phyloP scores from a whole-genome alignment of 2,113 vertebrate species.

The Siniperca knerii region DNA sequence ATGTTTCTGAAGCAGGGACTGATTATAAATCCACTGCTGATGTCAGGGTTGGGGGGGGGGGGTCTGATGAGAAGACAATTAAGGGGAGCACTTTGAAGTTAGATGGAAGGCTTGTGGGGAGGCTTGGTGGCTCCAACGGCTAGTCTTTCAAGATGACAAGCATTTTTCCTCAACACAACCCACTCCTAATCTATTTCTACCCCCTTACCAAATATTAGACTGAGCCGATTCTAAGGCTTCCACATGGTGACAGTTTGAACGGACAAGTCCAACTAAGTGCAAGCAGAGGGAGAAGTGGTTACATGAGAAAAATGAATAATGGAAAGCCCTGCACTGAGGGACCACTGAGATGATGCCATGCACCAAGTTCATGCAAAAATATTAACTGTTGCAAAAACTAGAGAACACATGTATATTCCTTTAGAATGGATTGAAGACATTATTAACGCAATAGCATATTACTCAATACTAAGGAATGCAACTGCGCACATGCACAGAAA shows the following conservation, averaged over 20 bases:
- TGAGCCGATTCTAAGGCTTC: slow-evolving; percentile 68
- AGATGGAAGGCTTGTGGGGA: slow-evolving; percentile 16
- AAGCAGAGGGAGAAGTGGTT: slow-evolving; percentile 44
- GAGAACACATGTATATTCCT: slow-evolving; percentile 86
- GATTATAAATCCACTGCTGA: slow-evolving; percentile 59
- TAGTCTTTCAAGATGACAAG: slow-evolving; percentile 73
- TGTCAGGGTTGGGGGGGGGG: slow-evolving; percentile 52
- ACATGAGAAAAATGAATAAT: slow-evolving; percentile 34
- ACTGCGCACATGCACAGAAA: slow-evolving; percentile 88
- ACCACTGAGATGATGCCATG: slow-evolving; percentile 72
- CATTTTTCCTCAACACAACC: slow-evolving; percentile 78
- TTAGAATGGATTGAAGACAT: slow-evolving; percentile 86
- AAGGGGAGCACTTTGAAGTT: slow-evolving; percentile 25
- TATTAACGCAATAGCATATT: slow-evolving; percentile 88
- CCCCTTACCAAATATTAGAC: slow-evolving; percentile 68
- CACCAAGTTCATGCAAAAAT: slow-evolving; percentile 86
- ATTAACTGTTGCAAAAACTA: slow-evolving; percentile 86
- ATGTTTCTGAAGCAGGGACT: slow-evolving; percentile 54
- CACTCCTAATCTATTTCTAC: slow-evolving; percentile 43
- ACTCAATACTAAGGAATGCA: slow-evolving; percentile 88
- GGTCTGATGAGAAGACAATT: slow-evolving; percentile 31
- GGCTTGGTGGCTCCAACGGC: slow-evolving; percentile 54
- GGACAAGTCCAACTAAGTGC: slow-evolving; percentile 58
- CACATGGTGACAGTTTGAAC: slow-evolving; percentile 56
- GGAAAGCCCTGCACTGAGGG: slow-evolving; percentile 62